Evolutionary conservation across 2,888 invertebrate genomes (phyloP).

Genomic region (Halocaridina rubra): DNA sequence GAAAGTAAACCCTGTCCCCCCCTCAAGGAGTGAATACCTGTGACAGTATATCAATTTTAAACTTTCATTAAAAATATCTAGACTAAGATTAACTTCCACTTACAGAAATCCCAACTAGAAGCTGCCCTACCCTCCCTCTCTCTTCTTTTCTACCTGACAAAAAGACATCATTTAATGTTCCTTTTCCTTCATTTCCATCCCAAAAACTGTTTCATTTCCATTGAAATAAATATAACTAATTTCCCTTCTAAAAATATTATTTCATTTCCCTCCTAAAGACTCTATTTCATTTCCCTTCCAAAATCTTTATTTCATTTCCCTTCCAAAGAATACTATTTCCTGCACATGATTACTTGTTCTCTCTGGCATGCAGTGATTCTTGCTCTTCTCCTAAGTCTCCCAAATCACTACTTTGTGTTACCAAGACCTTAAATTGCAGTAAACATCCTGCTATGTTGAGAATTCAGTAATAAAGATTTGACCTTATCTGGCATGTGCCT

Average conservation of each 20-base stretch:
- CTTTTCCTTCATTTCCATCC: not conserved
- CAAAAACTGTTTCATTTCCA: not conserved
- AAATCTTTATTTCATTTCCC: too few species aligned
- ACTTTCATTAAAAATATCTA: constrained; percentile 35
- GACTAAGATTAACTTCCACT: constrained; percentile 51
- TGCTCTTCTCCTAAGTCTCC: constrained; percentile 49
- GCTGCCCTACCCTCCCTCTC: constrained; percentile 40
- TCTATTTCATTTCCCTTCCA: not conserved
- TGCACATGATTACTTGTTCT: constrained; percentile 17
- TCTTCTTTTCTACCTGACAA: too few species aligned
- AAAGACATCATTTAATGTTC: not conserved
- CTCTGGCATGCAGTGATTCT: constrained; percentile 47
- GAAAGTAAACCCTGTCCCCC: constrained; percentile 27
- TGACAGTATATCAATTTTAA: not conserved
- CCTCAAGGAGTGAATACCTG: constrained; percentile 32
- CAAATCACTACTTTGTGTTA: constrained; percentile 57
- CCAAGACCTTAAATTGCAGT: constrained; percentile 56
- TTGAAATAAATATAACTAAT: constrained; percentile 9
- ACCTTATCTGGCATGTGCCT: constrained; percentile 32
- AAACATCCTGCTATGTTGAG: constrained; percentile 55
- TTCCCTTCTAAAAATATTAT: constrained; percentile 17
- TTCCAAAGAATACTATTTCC: not conserved
- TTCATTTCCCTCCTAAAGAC: not conserved
- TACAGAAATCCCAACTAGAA: constrained; percentile 35
- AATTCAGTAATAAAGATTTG: constrained; percentile 58